Conservation (phyloP, 1,140 invertebrate genomes). For the Ectropis grisescens region DNA sequence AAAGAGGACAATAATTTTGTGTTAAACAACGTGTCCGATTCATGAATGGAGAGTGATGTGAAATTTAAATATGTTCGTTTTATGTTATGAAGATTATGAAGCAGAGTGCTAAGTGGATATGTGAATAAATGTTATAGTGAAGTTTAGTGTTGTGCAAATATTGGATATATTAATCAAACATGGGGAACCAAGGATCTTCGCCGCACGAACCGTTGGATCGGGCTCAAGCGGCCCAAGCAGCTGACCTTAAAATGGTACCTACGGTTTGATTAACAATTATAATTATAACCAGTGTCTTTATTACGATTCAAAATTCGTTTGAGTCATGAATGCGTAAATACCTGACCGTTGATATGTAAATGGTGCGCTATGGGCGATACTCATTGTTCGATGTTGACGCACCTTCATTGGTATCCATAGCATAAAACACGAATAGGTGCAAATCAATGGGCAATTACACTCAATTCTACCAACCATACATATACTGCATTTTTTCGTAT, state of each 20-base stretch:
- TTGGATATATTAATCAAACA: conserved; percentile 27
- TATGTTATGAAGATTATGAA: too few relatives aligned
- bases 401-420: too few relatives aligned
- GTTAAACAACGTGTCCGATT: conserved; percentile 24
- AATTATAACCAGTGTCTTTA: conserved; percentile 35
- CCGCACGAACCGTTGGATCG: conserved; percentile 76
- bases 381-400: too few relatives aligned
- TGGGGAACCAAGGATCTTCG: conserved; percentile 80
- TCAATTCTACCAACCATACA: too few relatives aligned
- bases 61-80: too few relatives aligned
- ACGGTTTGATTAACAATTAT: conserved; percentile 29
- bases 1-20: conserved; percentile 30
- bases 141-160: conserved; percentile 8
- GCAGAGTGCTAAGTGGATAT: conserved; percentile 13
- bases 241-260: conserved; percentile 58
- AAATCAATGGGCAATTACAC: too few relatives aligned
- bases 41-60: conserved; percentile 29
- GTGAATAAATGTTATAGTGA: conserved; percentile 2
- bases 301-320: conserved; percentile 4
- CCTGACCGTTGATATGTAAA: too few relatives aligned
- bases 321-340: too few relatives aligned
- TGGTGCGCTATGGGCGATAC: too few relatives aligned
- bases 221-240: conserved; percentile 46
- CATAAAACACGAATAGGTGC: too few relatives aligned
- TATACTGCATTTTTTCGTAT: too few relatives aligned